Base-by-base conservation (phyloP, 1,140 invertebrate genomes). In the Antheraea pernyi region DNA sequence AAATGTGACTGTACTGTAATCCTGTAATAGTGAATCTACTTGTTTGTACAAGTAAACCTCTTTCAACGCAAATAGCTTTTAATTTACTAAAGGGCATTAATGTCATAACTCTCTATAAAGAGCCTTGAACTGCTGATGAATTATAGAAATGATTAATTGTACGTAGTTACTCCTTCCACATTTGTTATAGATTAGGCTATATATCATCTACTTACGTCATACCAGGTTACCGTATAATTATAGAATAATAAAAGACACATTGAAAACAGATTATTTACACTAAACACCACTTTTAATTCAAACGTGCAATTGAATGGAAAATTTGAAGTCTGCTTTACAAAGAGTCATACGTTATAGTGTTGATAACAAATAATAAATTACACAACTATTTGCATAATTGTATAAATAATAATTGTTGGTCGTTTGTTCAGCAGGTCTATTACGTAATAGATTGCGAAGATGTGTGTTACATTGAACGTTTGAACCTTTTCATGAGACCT, bases 341-440 rank as follows among this genome's bases (percentile, higher is more conserved):
- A 53, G 46, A 13, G 46, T 53, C 46, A 16, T 13, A 53, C 46
- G 9, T 53, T 53, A 53, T 13, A 53, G 13, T 53, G 46, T 53
- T 53, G 46, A 53, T 53, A 53, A n/a, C 46, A 53, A 53, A 53
- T 53, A 53, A 53, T 16, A 53, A 53, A 53, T 53, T 53, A 53
- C 46, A 53, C 46, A 53, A 53, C 13, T 53, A 53, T 53, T 53
- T 53, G 46, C 16, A 53, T 53, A n/a, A 53, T 53, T 53, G 46
- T 53, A 53, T 53, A 13, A 53, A 53, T 53, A 53, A 53, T 53
- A 53, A 13, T 48, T 48, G 46, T 53, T 53, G 46, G 46, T n/a
- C 46, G 46, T 53, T 53, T 53, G 16, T 53, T 53, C 46, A 53
- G 46, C 46, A 16, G 46, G 0, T 53, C 46, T 16, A 53, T 53